Evolutionary conservation across 2,888 invertebrate genomes (phyloP).

Genomic region (Cheilosia vernalis): DNA sequence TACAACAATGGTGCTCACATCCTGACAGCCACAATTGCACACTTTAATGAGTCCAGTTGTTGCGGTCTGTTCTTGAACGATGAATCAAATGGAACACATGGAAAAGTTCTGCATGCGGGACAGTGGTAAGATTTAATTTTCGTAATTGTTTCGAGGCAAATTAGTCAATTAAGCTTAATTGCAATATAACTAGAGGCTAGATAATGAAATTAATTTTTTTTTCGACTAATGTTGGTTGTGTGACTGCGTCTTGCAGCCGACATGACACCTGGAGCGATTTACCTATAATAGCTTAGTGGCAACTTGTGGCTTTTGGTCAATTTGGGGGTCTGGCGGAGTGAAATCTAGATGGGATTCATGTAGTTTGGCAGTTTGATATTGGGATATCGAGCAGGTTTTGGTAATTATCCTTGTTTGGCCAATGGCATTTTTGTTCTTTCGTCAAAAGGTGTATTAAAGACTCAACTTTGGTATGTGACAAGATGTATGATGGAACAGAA

Average conservation of each 20-base stretch:
- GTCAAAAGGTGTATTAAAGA: no score
- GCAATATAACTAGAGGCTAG: slow-evolving; percentile 66
- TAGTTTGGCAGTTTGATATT: background rate
- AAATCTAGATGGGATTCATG: background rate
- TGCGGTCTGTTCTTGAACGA: background rate
- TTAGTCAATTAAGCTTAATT: slow-evolving; percentile 70
- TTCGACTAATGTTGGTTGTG: slow-evolving; percentile 35
- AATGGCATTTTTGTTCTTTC: no score
- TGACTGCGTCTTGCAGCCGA: background rate
- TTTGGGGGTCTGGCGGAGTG: background rate
- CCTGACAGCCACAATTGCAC: slow-evolving; percentile 37
- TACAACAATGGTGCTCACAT: slow-evolving; percentile 19
- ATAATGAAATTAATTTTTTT: slow-evolving; percentile 70
- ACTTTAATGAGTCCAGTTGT: slow-evolving; percentile 10
- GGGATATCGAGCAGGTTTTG: no score
- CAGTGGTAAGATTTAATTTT: slow-evolving; percentile 44
- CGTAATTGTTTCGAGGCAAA: slow-evolving; percentile 68
- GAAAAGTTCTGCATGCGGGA: background rate
- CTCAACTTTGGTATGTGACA: no score
- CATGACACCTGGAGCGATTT: background rate
- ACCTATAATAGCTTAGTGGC: background rate
- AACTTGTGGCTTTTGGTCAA: background rate
- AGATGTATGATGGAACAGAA: no score
- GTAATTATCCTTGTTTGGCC: no score
- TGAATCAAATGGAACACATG: background rate